Base-by-base conservation (phyloP, 2,797 vertebrate genomes). In the Delichon dasypus region DNA sequence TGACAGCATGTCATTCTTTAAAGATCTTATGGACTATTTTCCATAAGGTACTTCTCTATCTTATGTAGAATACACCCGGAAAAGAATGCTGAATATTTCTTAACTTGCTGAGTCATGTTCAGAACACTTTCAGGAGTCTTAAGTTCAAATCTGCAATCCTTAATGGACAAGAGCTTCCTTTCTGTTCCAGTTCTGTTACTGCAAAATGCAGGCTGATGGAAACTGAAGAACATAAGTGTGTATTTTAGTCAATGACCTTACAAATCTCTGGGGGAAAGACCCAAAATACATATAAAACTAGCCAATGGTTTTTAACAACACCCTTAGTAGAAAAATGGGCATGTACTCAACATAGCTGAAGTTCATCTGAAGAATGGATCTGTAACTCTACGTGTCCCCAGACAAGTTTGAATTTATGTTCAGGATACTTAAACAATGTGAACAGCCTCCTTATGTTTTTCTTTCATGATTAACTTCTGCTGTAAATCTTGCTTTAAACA, bases 401-500 rank as follows among this genome's bases (percentile, higher is more conserved):
- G 57, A 93, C 40, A 10, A 8, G 34, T 58, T 36, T 80, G 74
- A 82, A 78, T 83, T 96, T 93, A 72, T 36, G 44, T 64, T 91
- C 61, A 51, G 51, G 62, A 73, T 62, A 61, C 72, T 90, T 75
- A 7, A 77, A 95, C 82, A 62, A 76, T 29, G 38, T 75, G 38
- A 94, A 5, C 61, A 91, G 36, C 74, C n/a, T 47, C 51, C 36
- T 81, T 71, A 62, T 45, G 50, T 86, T 88, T 85, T 88, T 83
- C 53, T 91, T 11, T 57, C 48, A 61, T 74, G 38, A 75, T 89
- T 89, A 91, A 92, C 38, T 58, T 71, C 45, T 88, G 38, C 42
- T n/a, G 32, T 34, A 94, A 86, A 70, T 89, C 66, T 62, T 89
- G 61, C 78, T 90, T 85, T 89, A 82, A 93, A 85, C 10, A 7